Evolutionary conservation across 2,113 vertebrate species (phyloP).

Genomic region (Tupaia chinensis): DNA sequence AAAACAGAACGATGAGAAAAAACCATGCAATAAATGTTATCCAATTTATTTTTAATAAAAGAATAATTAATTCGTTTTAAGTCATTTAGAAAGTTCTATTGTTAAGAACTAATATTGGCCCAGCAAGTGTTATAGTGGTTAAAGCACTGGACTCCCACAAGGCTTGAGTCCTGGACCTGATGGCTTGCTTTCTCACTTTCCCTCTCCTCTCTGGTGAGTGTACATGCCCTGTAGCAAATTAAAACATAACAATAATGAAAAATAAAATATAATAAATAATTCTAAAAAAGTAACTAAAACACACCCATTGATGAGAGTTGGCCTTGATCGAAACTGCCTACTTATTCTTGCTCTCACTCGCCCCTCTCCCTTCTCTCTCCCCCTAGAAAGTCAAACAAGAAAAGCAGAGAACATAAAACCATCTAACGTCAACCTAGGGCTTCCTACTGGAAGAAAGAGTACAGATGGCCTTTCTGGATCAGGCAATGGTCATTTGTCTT

Average conservation of each 20-base stretch:
- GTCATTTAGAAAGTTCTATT: neutral
- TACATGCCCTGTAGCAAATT: no score
- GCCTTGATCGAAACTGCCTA: neutral
- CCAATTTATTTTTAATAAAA: neutral
- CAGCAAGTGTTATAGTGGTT: no score
- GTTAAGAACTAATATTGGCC: constrained; percentile 15
- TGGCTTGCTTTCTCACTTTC: no score
- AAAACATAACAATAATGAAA: no score
- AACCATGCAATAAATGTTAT: neutral
- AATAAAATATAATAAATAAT: no score
- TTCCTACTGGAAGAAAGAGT: rapidly evolving
- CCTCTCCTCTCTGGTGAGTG: no score
- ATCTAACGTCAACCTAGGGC: rapidly evolving
- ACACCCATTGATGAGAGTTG: neutral
- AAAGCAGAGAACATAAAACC: neutral
- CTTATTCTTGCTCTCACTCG: no score
- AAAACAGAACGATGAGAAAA: neutral
- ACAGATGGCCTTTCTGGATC: neutral
- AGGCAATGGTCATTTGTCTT: neutral
- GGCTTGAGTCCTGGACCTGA: no score
- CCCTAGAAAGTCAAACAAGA: neutral
- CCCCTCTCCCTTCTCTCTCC: no score
- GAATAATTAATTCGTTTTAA: neutral
- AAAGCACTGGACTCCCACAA: no score
- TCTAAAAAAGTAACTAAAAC: neutral